Evolutionary conservation across 2,888 invertebrate species (phyloP).

Genomic region (Macrophya alboannulata): DNA sequence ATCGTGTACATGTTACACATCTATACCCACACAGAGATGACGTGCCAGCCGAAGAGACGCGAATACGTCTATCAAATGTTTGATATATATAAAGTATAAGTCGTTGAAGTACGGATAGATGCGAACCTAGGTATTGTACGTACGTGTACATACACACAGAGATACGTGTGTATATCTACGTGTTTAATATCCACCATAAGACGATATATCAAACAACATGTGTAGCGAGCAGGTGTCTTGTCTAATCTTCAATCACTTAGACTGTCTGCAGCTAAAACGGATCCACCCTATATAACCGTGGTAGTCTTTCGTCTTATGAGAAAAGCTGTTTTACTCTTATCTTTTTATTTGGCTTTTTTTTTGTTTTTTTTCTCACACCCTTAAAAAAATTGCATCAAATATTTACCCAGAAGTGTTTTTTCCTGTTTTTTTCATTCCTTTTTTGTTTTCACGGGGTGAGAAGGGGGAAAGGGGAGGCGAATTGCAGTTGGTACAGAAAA

Average conservation of each 20-base stretch:
- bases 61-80: neutral
- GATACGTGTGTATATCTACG: neutral
- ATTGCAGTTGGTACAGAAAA: neutral
- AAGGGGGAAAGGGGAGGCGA: neutral
- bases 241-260: slow-evolving; percentile 55
- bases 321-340: neutral
- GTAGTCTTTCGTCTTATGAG: slow-evolving; percentile 36
- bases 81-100: slow-evolving; percentile 2
- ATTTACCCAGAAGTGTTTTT: slow-evolving; percentile 44
- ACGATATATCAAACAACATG: slow-evolving; percentile 44
- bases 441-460: neutral
- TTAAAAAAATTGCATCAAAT: slow-evolving; percentile 53
- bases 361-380: neutral
- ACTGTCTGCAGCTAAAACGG: slow-evolving; percentile 26
- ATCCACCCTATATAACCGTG: neutral
- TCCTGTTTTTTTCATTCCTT: neutral
- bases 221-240: slow-evolving; percentile 54
- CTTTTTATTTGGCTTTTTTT: neutral
- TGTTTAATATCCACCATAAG: slow-evolving; percentile 31
- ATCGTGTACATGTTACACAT: neutral
- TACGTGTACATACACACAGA: neutral
- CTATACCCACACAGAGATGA: neutral
- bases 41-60: neutral
- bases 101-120: neutral
- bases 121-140: neutral